These are phyloP conservation scores for Anhinga rufa DNA, from an alignment of 2,113 vertebrate genomes.

Conservation along the genomic window DNA sequence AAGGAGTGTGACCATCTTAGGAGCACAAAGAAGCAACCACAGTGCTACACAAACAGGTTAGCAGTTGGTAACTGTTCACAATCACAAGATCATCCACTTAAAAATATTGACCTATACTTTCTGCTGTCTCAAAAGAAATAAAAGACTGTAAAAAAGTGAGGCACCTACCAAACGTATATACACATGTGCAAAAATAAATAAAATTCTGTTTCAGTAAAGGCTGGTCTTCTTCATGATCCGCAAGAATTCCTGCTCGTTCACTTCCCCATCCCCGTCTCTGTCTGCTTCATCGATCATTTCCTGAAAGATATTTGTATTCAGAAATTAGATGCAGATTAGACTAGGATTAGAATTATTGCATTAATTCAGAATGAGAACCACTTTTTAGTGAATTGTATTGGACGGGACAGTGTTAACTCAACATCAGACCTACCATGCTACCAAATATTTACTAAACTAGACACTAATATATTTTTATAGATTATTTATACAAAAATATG, in stretches of 20 bases:
- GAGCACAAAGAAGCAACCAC: background rate
- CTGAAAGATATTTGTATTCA: conserved; percentile 54
- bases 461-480: background rate
- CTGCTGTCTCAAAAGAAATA: background rate
- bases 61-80: background rate
- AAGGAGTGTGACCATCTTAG: background rate
- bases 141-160: background rate
- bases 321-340: background rate
- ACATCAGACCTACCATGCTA: accelerated
- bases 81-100: background rate
- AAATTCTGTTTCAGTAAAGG: conserved; percentile 76
- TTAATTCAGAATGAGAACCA: background rate
- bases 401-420: background rate
- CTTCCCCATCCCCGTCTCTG: conserved; percentile 91
- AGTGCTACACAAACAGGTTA: background rate
- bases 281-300: conserved; percentile 96
- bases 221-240: conserved; percentile 94
- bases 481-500: background rate
- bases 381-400: background rate
- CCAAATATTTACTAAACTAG: background rate
- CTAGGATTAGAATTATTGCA: background rate
- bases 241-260: conserved; percentile 92
- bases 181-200: background rate
- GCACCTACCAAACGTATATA: background rate
- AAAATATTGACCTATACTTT: background rate